Conservation (phyloP, 2,113 vertebrate species). For the Nettapus auritus region DNA sequence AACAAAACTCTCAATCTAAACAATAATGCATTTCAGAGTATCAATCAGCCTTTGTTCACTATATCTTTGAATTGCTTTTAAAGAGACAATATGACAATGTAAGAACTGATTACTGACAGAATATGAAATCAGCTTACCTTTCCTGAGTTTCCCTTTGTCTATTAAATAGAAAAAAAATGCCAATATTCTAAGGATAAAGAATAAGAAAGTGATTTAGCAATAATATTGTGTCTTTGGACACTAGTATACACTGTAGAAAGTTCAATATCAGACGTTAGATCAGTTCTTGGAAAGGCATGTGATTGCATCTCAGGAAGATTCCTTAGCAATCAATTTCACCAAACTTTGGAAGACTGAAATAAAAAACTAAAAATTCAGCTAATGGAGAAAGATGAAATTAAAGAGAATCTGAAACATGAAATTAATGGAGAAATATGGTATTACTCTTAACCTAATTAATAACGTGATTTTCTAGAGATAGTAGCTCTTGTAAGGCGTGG, state of each 20-base stretch:
- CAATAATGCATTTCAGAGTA: not conserved
- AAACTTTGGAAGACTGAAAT: not conserved
- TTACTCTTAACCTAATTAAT: not conserved
- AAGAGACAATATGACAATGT: not conserved
- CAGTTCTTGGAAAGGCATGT: not conserved
- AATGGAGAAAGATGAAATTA: not conserved
- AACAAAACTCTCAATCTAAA: slow-evolving; percentile 3
- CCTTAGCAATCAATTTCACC: not conserved
- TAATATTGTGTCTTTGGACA: not conserved
- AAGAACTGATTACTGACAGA: not conserved
- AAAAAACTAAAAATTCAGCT: not conserved
- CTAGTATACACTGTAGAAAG: not conserved
- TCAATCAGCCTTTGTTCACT: not conserved
- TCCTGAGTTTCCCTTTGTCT: not conserved
- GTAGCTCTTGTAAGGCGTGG: not conserved
- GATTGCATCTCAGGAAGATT: not conserved
- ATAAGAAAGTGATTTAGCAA: not conserved
- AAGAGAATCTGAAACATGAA: not conserved
- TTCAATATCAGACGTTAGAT: not conserved
- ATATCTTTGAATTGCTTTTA: not conserved
- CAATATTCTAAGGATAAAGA: not conserved
- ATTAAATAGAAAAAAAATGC: not conserved
- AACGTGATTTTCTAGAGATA: not conserved
- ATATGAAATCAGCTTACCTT: not conserved
- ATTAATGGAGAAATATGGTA: not conserved